phyloP scores from a whole-genome alignment of 2,113 vertebrate genomes.

The Cheilinus undulatus region DNA sequence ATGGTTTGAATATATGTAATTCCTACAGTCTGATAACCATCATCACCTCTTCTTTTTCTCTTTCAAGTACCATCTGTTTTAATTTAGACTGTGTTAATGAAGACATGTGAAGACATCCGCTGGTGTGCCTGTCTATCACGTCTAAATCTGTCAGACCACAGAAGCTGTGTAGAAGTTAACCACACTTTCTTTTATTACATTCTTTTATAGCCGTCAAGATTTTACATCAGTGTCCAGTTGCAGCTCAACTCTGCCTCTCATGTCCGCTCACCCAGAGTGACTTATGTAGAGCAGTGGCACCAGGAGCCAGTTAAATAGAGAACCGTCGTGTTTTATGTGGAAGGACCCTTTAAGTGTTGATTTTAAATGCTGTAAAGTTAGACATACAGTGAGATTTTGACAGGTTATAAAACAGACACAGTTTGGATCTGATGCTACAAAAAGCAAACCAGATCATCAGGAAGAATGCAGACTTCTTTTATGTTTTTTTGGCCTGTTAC shows the following conservation, averaged over 20 bases:
- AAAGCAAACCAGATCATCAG: background rate
- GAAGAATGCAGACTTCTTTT: too few species aligned
- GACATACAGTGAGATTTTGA: background rate
- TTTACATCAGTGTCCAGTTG: constrained; percentile 63
- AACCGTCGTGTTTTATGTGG: background rate
- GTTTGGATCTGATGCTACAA: background rate
- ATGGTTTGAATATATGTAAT: constrained; percentile 5
- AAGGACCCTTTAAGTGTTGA: too few species aligned
- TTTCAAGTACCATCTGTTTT: constrained; percentile 31
- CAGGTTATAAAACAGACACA: background rate
- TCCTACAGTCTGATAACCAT: constrained; percentile 5
- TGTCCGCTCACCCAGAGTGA: constrained; percentile 11
- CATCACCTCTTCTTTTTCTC: constrained; percentile 3
- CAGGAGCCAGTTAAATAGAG: constrained; percentile 4
- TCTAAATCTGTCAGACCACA: constrained; percentile 53
- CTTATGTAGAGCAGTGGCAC: background rate
- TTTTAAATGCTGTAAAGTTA: too few species aligned
- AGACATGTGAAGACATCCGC: constrained; percentile 46
- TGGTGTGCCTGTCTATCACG: constrained; percentile 39
- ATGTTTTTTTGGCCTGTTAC: too few species aligned
- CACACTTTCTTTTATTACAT: constrained; percentile 45
- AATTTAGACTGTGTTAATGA: constrained; percentile 53
- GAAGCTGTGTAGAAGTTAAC: constrained; percentile 22
- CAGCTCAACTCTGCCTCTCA: constrained; percentile 18
- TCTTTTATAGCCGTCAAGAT: constrained; percentile 32